Conservation (phyloP, 2,113 vertebrate genomes). For the Tinamus guttatus region DNA sequence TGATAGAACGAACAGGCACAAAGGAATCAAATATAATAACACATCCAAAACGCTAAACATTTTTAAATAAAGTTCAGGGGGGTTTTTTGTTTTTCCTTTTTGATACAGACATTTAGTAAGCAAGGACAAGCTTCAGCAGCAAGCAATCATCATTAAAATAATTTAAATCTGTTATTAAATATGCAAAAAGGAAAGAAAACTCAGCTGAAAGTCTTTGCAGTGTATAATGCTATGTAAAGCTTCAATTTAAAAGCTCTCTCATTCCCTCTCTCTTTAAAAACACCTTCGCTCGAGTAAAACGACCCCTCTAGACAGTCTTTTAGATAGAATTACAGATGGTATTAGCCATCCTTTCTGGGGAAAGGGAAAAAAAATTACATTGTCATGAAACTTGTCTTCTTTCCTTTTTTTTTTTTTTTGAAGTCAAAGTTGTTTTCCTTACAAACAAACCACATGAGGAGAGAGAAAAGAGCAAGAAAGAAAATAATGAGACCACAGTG, state of each 20-base stretch:
- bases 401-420: not conserved
- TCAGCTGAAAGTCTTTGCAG: not conserved
- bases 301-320: not conserved
- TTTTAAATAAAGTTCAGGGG: not conserved
- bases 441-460: not conserved
- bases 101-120: not conserved
- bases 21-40: slow-evolving; percentile 20
- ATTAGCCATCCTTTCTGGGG: not conserved
- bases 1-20: not conserved
- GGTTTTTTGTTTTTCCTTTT: not conserved
- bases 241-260: not conserved
- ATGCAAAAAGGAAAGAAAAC: not conserved
- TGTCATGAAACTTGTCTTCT: not conserved
- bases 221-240: not conserved
- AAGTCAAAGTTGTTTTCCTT: not conserved
- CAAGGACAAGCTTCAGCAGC: not conserved
- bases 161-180: not conserved
- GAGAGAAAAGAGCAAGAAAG: not conserved
- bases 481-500: not conserved
- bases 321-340: not conserved
- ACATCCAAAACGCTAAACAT: not conserved
- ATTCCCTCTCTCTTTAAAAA: not conserved
- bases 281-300: not conserved
- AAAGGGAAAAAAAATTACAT: not conserved
- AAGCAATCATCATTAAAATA: not conserved